phyloP scores from a whole-genome alignment of 2,113 vertebrate species.

The Labrus mixtus region DNA sequence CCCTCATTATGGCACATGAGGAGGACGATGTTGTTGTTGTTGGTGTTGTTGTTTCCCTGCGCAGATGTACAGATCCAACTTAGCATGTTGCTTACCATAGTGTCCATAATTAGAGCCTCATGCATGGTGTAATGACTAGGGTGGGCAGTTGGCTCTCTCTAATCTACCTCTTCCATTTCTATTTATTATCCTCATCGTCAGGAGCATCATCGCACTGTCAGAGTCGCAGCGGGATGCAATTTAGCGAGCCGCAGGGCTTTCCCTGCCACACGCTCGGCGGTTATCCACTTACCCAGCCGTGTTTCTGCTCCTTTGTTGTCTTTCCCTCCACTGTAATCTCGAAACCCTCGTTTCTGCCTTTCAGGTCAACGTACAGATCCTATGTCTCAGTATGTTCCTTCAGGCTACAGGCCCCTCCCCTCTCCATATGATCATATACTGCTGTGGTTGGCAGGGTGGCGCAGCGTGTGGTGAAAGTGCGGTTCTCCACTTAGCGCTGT shows the following conservation, averaged over 20 bases:
- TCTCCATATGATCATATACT: conserved; percentile 45
- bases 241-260: conserved; percentile 58
- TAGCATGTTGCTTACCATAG: conserved; percentile 65
- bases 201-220: conserved; percentile 67
- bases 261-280: conserved; percentile 65
- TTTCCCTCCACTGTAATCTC: conserved; percentile 52
- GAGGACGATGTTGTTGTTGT: conserved; percentile 45
- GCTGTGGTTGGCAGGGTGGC: conserved; percentile 67
- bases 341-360: conserved; percentile 32
- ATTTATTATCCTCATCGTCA: conserved; percentile 81
- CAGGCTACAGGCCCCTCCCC: conserved; percentile 21
- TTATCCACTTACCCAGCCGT: conserved; percentile 36
- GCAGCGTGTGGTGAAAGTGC: conserved; percentile 64
- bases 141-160: conserved; percentile 70
- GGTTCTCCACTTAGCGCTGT: conserved; percentile 64
- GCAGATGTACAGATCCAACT: conserved; percentile 36
- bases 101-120: conserved; percentile 82
- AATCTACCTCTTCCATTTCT: conserved; percentile 79
- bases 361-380: conserved; percentile 49
- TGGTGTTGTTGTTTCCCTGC: conserved; percentile 36
- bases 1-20: conserved; percentile 37
- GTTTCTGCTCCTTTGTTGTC: conserved; percentile 49
- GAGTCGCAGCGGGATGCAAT: conserved; percentile 70
- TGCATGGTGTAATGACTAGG: conserved; percentile 80
- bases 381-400: conserved; percentile 32